Evolutionary conservation across 2,113 vertebrate genomes (phyloP).

Genomic region (Eretmochelys imbricata): DNA sequence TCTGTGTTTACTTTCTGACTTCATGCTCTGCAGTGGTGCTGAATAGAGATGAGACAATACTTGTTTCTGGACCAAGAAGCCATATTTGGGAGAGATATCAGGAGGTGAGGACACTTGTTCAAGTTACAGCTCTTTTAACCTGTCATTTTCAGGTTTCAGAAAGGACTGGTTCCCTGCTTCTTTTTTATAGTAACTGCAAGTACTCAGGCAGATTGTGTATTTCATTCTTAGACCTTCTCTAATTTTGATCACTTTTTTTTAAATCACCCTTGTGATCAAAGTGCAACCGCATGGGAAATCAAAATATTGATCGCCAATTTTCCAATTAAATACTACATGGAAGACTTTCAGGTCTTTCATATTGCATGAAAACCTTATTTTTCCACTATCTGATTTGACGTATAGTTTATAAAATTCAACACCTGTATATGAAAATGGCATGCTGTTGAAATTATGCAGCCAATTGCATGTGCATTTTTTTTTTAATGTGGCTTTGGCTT

Average conservation of each 20-base stretch:
- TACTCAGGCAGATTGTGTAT: background rate
- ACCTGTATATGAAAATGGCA: background rate
- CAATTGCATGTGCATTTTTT: conserved; percentile 6
- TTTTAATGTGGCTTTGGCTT: background rate
- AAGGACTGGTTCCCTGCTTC: background rate
- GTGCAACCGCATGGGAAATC: background rate
- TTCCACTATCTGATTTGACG: background rate
- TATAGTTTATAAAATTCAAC: background rate
- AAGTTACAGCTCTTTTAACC: conserved; percentile 1
- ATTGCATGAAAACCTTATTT: background rate
- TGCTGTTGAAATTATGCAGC: conserved; percentile 15
- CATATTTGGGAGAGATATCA: background rate
- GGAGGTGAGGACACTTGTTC: conserved; percentile 22
- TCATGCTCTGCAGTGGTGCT: background rate
- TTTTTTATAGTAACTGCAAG: background rate
- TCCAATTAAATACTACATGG: background rate
- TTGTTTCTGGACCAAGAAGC: conserved; percentile 22
- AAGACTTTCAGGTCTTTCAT: background rate
- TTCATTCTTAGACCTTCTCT: background rate
- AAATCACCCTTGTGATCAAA: background rate
- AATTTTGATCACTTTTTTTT: background rate
- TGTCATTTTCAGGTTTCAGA: background rate
- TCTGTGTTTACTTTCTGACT: conserved; percentile 55
- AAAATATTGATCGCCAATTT: background rate
- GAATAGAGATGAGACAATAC: conserved; percentile 38